Conservation (phyloP, 2,797 vertebrate genomes). For the Rallus crepitans region DNA sequence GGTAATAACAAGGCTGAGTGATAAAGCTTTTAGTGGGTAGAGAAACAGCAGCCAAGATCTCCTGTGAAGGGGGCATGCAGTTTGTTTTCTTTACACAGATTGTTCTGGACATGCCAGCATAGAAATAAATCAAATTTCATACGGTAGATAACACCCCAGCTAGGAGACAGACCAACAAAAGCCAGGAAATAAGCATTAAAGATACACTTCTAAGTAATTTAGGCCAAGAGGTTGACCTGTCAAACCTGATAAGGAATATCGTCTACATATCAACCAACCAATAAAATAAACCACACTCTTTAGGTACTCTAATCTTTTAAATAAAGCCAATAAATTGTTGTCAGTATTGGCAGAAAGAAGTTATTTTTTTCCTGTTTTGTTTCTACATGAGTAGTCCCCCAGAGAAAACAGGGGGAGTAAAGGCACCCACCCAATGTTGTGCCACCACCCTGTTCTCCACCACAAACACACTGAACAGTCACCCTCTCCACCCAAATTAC, state of each 20-base stretch:
- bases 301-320: not conserved
- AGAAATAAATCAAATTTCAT: conserved; percentile 60
- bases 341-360: not conserved
- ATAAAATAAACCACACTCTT: not conserved
- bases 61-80: conserved; percentile 37
- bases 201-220: not conserved
- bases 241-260: conserved; percentile 24
- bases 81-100: conserved; percentile 45
- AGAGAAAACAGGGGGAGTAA: not conserved
- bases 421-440: not conserved
- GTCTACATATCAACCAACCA: not conserved
- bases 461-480: not conserved
- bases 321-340: not conserved
- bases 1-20: conserved; percentile 71
- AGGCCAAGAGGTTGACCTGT: not conserved
- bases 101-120: conserved; percentile 38
- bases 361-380: not conserved
- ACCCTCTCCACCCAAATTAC: not conserved
- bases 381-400: not conserved
- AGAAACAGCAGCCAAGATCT: conserved; percentile 61
- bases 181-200: not conserved
- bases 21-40: conserved; percentile 70
- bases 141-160: not conserved
- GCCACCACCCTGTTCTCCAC: not conserved
- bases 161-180: conserved; percentile 22